Evolutionary conservation across 2,888 invertebrate species (phyloP), one percentile per base, ranked within the genome.

Genomic region (Lobophora halterata): DNA sequence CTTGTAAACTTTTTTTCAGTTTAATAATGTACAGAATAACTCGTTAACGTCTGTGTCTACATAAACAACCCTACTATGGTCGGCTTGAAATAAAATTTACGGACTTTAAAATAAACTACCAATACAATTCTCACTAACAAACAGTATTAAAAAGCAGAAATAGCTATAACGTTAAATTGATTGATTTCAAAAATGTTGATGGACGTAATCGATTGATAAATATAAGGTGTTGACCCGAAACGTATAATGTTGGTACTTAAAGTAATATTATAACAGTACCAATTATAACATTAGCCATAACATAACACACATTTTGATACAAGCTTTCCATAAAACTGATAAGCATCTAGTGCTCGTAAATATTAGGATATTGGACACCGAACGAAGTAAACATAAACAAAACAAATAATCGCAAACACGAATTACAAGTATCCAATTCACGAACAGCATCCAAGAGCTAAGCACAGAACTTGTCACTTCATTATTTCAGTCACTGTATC

Each of bases 401-500:
- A 52, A 46, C 32, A 43, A 35, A 43, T 30, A 32, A 38, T 39
- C 46, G 23, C 46, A 51, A 50, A 44, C 46, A 34, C 34, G 46
- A n/a, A 40, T 35, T 50, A 26, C 49, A 50, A n/a, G n/a, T n/a
- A 41, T 52, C 20, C 18, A 50, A 46, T 25, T 28, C 25, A 30
- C 18, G 14, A 26, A 52, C 38, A 55, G 33, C 7, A 47, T 55
- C 29, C 32, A 11, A 25, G 10, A n/a, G n/a, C n/a, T 47, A 52
- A 61, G 55, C 72, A 76, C 71, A 68, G 60, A 65, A 74, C 71
- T 71, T 68, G 65, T 23, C 67, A 74, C 68, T 65, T 51, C 34
- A 48, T 61, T 65, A 49, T 54, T 54, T 58, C 53, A 61, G 67
- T 65, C 68, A 75, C 71, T 64, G 61, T 60, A 63, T 19, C 60